phyloP scores from a whole-genome alignment of 2,888 invertebrate genomes.

The Plemyria rubiginata region DNA sequence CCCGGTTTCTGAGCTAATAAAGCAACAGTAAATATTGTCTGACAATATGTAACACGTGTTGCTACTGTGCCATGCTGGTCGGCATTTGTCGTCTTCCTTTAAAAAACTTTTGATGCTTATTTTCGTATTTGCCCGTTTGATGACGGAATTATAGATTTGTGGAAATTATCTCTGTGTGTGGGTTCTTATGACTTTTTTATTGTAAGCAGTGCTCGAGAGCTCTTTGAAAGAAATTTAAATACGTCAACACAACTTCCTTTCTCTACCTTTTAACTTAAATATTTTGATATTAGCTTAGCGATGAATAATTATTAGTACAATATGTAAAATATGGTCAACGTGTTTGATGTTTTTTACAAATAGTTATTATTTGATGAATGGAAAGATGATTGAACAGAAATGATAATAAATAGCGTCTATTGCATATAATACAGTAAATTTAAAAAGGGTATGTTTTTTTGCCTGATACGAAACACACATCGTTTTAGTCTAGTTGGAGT shows the following conservation, averaged over 20 bases:
- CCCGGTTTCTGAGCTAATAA: constrained; percentile 72
- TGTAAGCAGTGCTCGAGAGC: constrained; percentile 63
- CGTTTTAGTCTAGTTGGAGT: too few species aligned
- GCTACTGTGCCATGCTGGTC: constrained; percentile 72
- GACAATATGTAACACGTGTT: constrained; percentile 82
- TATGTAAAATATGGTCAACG: constrained; percentile 16
- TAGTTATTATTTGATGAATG: not conserved
- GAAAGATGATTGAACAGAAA: not conserved
- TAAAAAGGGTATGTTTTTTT: too few species aligned
- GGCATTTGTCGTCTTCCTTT: constrained; percentile 79
- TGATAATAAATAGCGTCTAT: not conserved
- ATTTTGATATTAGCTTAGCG: constrained; percentile 57
- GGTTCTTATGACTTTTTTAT: constrained; percentile 72
- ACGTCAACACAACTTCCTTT: constrained; percentile 80
- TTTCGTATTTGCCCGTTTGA: constrained; percentile 78
- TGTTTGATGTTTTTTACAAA: constrained; percentile 10
- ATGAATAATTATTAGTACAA: constrained; percentile 58
- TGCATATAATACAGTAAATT: too few species aligned
- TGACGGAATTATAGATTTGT: constrained; percentile 82
- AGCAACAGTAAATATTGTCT: constrained; percentile 81
- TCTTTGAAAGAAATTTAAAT: constrained; percentile 78
- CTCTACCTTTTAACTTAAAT: constrained; percentile 53
- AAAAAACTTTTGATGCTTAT: constrained; percentile 84
- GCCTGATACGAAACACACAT: too few species aligned
- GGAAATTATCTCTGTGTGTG: constrained; percentile 76